Evolutionary conservation across 1,140 invertebrate genomes (phyloP).

Genomic region (Pseudomyrmex cubaensis): DNA sequence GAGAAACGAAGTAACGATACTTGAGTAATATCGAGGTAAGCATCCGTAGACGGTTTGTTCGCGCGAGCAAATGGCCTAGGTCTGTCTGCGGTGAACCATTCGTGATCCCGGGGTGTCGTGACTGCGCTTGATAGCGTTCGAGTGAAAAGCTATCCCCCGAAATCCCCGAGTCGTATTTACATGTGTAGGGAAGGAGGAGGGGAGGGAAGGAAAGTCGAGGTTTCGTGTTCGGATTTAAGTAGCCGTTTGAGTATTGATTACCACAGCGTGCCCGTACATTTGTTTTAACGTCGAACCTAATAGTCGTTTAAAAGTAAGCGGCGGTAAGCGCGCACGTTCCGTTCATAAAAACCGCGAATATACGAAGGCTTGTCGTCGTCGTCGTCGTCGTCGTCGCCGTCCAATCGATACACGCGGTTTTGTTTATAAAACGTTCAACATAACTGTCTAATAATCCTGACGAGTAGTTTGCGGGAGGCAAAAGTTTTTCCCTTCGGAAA

Average conservation of each 20-base stretch:
- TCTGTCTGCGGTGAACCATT: slow-evolving; percentile 67
- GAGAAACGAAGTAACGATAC: slow-evolving; percentile 38
- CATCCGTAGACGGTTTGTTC: slow-evolving; percentile 45
- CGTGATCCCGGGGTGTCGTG: slow-evolving; percentile 68
- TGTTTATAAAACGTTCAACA: slow-evolving; percentile 47
- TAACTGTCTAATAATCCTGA: slow-evolving; percentile 24
- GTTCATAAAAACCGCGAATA: slow-evolving; percentile 26
- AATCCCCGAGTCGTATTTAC: slow-evolving; percentile 60
- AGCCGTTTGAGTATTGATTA: slow-evolving; percentile 59
- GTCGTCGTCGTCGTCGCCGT: neutral
- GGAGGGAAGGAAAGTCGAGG: slow-evolving; percentile 12
- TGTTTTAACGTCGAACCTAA: slow-evolving; percentile 53
- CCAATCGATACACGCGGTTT: slow-evolving; percentile 46
- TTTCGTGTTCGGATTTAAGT: slow-evolving; percentile 58
- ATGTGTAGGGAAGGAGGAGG: neutral
- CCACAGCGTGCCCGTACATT: slow-evolving; percentile 34
- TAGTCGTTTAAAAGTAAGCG: slow-evolving; percentile 49
- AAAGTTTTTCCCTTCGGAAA: slow-evolving; percentile 19
- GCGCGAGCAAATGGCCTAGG: slow-evolving; percentile 60
- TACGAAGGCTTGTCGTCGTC: neutral
- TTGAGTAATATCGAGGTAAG: slow-evolving; percentile 21
- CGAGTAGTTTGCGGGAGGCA: slow-evolving; percentile 13
- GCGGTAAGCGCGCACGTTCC: slow-evolving; percentile 6
- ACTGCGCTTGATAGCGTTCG: slow-evolving; percentile 61
- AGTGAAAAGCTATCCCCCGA: slow-evolving; percentile 65